Conservation (phyloP, 1,140 invertebrate species). For the Spodoptera frugiperda region DNA sequence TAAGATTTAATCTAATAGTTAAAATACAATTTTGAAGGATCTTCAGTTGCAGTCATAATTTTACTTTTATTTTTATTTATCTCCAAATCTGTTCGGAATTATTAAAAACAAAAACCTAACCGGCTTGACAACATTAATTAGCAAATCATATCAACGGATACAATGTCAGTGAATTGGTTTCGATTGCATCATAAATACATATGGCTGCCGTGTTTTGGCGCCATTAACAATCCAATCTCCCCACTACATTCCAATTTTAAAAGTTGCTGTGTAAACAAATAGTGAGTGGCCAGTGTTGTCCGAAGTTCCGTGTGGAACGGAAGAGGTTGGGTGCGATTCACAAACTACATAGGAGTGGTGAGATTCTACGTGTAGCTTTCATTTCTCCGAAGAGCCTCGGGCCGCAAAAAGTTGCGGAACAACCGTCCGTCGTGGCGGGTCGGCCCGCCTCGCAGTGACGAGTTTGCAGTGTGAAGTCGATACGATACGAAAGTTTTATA, state of each 20-base stretch:
- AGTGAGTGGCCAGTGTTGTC: constrained; percentile 37
- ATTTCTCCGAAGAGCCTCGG: constrained; percentile 65
- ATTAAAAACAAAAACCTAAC: background rate
- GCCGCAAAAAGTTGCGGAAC: constrained; percentile 64
- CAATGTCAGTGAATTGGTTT: constrained; percentile 32
- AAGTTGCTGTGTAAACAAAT: constrained; percentile 30
- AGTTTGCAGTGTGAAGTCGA: constrained; percentile 49
- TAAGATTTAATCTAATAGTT: no score
- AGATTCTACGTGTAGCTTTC: constrained; percentile 58
- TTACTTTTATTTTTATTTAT: no score
- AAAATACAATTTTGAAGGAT: no score
- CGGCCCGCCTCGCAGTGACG: constrained; percentile 43
- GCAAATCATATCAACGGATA: constrained; percentile 21
- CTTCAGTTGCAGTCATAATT: background rate
- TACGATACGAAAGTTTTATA: constrained; percentile 50
- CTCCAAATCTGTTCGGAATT: background rate
- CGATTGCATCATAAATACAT: constrained; percentile 25
- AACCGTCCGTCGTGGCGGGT: constrained; percentile 52
- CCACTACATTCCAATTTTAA: constrained; percentile 38
- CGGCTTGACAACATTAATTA: background rate
- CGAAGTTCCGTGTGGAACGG: constrained; percentile 57
- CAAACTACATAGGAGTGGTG: constrained; percentile 34
- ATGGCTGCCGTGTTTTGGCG: constrained; percentile 25
- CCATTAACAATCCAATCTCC: constrained; percentile 24
- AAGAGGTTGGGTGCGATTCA: constrained; percentile 51